Percentiles rank a stretch among this genome's conserved stretches.
These are phyloP conservation scores for Colletes gigas DNA, from an alignment of 1,140 invertebrate species.

Conservation along the genomic window DNA sequence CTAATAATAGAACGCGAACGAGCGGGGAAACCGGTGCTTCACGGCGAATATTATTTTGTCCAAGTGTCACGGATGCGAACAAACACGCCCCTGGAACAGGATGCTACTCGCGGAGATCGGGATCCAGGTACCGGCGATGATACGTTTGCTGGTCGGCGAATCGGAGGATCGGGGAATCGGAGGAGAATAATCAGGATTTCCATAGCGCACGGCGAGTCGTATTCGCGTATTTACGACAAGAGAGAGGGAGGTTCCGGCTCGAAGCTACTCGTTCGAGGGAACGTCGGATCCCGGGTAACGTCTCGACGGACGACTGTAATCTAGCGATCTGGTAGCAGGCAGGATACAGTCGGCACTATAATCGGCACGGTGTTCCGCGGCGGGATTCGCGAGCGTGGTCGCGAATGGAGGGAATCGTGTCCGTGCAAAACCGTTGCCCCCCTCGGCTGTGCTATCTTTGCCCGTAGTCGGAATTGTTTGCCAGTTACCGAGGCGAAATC, in stretches of 20 bases:
- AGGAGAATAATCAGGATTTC: conserved; percentile 17
- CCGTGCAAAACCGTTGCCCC: neutral
- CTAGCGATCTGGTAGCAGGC: conserved; percentile 39
- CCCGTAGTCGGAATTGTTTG: conserved; percentile 43
- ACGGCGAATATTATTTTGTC: no score
- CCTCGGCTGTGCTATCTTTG: conserved; percentile 10
- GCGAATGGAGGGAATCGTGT: conserved; percentile 9
- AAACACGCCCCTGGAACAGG: neutral
- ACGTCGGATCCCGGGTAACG: neutral
- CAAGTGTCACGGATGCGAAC: neutral
- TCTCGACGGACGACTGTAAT: conserved; percentile 32
- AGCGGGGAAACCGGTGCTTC: no score
- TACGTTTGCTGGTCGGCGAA: neutral
- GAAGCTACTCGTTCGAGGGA: conserved; percentile 33
- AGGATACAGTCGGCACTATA: conserved; percentile 24
- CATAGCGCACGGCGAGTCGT: conserved; percentile 32
- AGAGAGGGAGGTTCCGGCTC: neutral
- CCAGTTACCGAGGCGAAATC: conserved; percentile 56
- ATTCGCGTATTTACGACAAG: neutral
- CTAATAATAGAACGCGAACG: no score
- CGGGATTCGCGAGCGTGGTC: conserved; percentile 6
- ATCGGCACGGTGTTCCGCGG: conserved; percentile 10
- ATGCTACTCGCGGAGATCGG: neutral
- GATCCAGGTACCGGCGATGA: neutral
- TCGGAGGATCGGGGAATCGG: conserved; percentile 12